These are phyloP conservation scores for Sebastes paucispinis DNA, from an alignment of 2,797 vertebrate genomes.

Conservation along the genomic window DNA sequence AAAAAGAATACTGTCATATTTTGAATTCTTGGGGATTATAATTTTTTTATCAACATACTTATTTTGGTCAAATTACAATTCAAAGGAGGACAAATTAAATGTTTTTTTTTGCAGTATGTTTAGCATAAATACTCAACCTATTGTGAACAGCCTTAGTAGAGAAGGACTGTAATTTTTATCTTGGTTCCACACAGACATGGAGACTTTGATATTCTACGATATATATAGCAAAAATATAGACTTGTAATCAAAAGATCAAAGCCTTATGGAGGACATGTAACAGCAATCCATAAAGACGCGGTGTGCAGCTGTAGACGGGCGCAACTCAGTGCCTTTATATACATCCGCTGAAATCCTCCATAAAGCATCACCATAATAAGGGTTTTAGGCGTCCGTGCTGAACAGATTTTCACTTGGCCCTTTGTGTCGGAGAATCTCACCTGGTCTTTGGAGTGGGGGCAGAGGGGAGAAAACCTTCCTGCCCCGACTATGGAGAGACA, in stretches of 20 bases:
- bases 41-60: background rate
- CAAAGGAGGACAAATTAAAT: background rate
- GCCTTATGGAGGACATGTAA: conserved; percentile 22
- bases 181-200: background rate
- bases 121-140: background rate
- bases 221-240: background rate
- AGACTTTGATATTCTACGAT: background rate
- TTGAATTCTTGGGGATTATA: background rate
- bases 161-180: background rate
- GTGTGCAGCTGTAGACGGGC: conserved; percentile 37
- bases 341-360: conserved; percentile 49
- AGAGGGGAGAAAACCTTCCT: conserved; percentile 75
- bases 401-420: conserved; percentile 75
- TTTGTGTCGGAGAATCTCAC: conserved; percentile 82
- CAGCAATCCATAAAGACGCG: conserved; percentile 34
- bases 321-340: conserved; percentile 44
- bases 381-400: conserved; percentile 64
- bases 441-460: conserved; percentile 79
- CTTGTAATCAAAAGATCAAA: conserved; percentile 53
- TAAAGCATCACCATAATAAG: conserved; percentile 67
- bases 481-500: conserved; percentile 68
- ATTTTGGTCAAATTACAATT: background rate
- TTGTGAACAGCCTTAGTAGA: background rate
- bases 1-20: background rate
- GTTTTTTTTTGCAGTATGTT: background rate